phyloP scores from a whole-genome alignment of 2,888 invertebrate genomes.

The Pandemis heparana region DNA sequence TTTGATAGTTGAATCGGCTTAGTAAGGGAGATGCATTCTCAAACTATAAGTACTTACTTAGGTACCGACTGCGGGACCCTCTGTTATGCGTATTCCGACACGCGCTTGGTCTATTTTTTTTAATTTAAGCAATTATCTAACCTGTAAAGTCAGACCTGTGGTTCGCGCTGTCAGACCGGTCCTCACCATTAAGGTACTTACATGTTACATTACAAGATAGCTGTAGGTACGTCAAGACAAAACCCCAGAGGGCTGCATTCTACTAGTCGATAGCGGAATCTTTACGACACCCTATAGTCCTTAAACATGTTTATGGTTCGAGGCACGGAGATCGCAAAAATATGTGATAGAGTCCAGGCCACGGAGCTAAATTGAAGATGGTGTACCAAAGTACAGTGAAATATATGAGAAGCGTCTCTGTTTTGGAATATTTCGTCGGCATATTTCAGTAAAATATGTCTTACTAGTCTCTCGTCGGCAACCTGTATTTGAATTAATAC shows the following conservation, averaged over 20 bases:
- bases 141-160: neutral
- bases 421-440: too few relatives aligned
- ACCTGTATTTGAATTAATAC: too few relatives aligned
- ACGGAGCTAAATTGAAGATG: too few relatives aligned
- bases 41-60: too few relatives aligned
- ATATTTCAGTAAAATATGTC: too few relatives aligned
- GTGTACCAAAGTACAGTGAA: too few relatives aligned
- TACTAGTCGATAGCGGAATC: neutral
- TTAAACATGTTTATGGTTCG: neutral
- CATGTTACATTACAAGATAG: constrained; percentile 35
- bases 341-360: neutral
- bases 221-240: neutral
- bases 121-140: neutral
- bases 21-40: too few relatives aligned
- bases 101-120: neutral
- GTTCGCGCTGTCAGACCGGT: constrained; percentile 74
- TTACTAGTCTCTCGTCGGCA: too few relatives aligned
- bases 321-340: neutral
- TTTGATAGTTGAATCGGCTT: too few relatives aligned
- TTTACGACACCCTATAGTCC: neutral
- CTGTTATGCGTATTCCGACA: too few relatives aligned
- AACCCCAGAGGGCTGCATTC: neutral
- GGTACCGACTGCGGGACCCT: too few relatives aligned
- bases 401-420: too few relatives aligned
- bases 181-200: constrained; percentile 57